These are phyloP conservation scores for Gobio gobio DNA, from an alignment of 2,113 vertebrate genomes.

Conservation along the genomic window DNA sequence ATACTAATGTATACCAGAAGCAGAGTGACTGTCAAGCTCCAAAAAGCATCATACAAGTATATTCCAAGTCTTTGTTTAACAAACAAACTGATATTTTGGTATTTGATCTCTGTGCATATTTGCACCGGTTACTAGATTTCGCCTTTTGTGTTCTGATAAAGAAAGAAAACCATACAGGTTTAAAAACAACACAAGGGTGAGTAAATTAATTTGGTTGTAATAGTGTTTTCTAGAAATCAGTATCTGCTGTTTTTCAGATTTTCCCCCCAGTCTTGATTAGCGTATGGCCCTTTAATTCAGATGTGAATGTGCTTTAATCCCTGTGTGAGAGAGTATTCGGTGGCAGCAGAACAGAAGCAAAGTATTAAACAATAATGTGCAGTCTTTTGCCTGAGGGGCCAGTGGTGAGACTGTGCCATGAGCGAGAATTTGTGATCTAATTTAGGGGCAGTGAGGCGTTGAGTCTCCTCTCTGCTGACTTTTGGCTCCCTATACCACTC, in stretches of 20 bases:
- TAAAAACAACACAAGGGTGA: neutral
- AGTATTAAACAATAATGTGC: slow-evolving; percentile 76
- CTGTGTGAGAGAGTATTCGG: slow-evolving; percentile 42
- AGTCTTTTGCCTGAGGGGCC: slow-evolving; percentile 76
- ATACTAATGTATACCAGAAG: neutral
- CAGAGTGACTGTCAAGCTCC: neutral
- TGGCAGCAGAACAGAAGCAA: slow-evolving; percentile 62
- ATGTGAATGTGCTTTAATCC: slow-evolving; percentile 22
- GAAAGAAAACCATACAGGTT: neutral
- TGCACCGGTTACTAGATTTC: neutral
- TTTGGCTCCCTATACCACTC: slow-evolving; percentile 63
- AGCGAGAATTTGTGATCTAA: slow-evolving; percentile 84
- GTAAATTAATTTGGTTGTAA: neutral
- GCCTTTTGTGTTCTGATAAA: neutral
- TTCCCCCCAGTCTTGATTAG: neutral
- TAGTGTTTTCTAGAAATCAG: neutral
- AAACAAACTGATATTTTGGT: neutral
- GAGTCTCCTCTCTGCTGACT: slow-evolving; percentile 67
- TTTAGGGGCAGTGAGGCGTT: slow-evolving; percentile 79
- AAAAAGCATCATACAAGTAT: too few species aligned
- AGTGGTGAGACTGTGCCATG: slow-evolving; percentile 74
- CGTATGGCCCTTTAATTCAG: slow-evolving; percentile 14
- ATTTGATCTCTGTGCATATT: neutral
- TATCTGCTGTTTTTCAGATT: neutral
- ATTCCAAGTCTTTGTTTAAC: too few species aligned